phyloP scores from a whole-genome alignment of 2,797 vertebrate species.

The Pelodytes ibericus region DNA sequence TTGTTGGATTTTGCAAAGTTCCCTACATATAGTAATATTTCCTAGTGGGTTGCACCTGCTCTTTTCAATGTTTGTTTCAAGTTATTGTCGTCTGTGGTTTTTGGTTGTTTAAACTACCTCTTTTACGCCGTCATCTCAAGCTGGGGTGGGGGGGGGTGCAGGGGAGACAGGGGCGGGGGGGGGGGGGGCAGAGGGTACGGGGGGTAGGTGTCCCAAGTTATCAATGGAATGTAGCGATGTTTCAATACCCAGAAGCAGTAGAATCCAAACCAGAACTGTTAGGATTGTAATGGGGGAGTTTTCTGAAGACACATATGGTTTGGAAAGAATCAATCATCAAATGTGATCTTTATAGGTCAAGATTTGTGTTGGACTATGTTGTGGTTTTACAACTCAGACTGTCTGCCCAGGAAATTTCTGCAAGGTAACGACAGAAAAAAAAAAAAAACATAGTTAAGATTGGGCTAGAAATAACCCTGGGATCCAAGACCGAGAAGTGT shows the following conservation, averaged over 20 bases:
- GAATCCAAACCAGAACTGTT: background rate
- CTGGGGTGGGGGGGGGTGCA: too few species aligned
- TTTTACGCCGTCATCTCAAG: too few species aligned
- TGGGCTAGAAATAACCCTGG: conserved; percentile 13
- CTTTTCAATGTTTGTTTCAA: too few species aligned
- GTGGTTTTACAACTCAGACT: conserved; percentile 24
- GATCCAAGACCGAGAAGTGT: conserved; percentile 17
- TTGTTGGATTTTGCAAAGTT: too few species aligned
- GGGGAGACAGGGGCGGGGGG: too few species aligned
- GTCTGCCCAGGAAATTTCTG: conserved; percentile 38
- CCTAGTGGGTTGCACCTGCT: too few species aligned
- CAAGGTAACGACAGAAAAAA: conserved; percentile 20
- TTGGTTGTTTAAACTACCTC: too few species aligned
- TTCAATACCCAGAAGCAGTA: background rate
- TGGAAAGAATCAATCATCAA: conserved; percentile 1
- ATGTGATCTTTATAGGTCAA: conserved; percentile 29
- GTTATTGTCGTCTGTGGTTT: too few species aligned
- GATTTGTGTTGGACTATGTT: conserved; percentile 10
- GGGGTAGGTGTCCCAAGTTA: too few species aligned
- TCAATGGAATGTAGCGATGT: background rate
- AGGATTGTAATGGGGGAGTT: background rate
- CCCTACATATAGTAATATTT: too few species aligned
- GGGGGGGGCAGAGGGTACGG: too few species aligned
- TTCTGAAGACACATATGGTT: background rate
- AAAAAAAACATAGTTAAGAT: conserved; percentile 13